Base-by-base conservation (phyloP, 2,888 invertebrate genomes). In the Globia sparganii region DNA sequence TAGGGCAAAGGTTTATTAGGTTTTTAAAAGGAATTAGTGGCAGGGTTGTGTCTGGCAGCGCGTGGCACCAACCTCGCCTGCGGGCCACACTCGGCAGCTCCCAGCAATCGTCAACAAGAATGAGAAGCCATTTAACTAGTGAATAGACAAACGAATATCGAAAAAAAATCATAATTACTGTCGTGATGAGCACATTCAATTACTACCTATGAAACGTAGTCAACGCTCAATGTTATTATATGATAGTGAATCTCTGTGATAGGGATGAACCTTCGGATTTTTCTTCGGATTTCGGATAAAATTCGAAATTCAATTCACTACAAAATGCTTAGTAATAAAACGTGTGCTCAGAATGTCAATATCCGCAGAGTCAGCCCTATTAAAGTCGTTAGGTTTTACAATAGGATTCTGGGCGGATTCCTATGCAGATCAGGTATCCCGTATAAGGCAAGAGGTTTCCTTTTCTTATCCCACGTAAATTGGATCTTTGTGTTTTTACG, bases 71-170 rank as follows among this genome's bases (percentile, higher is more conserved):
- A 69, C 61, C 71, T 75, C 75, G 56, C 18, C 83, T 85, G 87
- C 87, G 89, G 88, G 89, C 85, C 83, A 75, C 85, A 88, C 83
- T 88, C 75, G 88, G 53, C 86, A 80, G 79, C 76, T 87, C 85
- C 81, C 88, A 87, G 77, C 76, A 70, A n/a, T n/a, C n/a, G n/a
- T n/a, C n/a, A n/a, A n/a, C n/a, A n/a, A n/a, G n/a, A n/a, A 78
- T 71, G 77, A 78, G 67, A 75, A 81, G 76, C 77, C 81, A 85
- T 85, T 86, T 81, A 84, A 68, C 75, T 53, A 83, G 72, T 73
- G 75, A 81, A 80, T 81, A 84, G 65, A 62, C 77, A 81, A 56
- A 67, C 59, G 43, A 68, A 73, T 70, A 67, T 64, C 59, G 62
- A 76, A 76, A 46, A 46, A 40, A 66, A 72, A 56, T 65, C 53